These are phyloP conservation scores for Sarcophaga subvicina DNA, from an alignment of 2,888 invertebrate genomes.

Conservation along the genomic window DNA sequence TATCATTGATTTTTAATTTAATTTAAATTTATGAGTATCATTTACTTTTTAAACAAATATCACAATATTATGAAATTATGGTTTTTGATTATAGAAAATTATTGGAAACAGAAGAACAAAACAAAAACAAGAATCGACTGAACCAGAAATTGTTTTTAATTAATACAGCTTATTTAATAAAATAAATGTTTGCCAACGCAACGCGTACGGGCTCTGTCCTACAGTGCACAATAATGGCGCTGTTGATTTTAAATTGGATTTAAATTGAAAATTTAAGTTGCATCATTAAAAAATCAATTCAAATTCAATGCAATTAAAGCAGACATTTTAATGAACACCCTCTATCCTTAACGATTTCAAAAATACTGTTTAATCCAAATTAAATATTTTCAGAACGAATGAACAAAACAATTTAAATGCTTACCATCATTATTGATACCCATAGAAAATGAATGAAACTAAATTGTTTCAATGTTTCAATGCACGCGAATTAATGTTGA, in stretches of 20 bases:
- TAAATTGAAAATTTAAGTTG: conserved; percentile 19
- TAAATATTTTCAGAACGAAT: background rate
- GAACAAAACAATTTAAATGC: background rate
- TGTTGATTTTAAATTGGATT: conserved; percentile 24
- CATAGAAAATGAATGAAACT: background rate
- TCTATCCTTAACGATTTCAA: background rate
- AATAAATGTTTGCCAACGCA: conserved; percentile 13
- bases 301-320: background rate
- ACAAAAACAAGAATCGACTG: background rate
- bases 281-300: conserved; percentile 8
- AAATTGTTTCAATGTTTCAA: background rate
- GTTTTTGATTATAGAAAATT: conserved; percentile 44
- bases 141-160: conserved; percentile 37
- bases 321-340: conserved; percentile 6
- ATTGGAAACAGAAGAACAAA: conserved; percentile 5
- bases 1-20: conserved; percentile 65
- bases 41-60: conserved; percentile 60
- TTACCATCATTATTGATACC: background rate
- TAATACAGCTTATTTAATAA: conserved; percentile 38
- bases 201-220: conserved; percentile 1
- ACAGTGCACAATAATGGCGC: background rate
- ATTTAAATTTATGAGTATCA: conserved; percentile 61
- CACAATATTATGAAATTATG: conserved; percentile 49
- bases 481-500: no score
- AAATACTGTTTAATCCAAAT: background rate